Percentiles rank a stretch among this genome's conserved stretches.
Evolutionary conservation across 2,888 invertebrate species (phyloP).

Genomic region (Anodontia alba): DNA sequence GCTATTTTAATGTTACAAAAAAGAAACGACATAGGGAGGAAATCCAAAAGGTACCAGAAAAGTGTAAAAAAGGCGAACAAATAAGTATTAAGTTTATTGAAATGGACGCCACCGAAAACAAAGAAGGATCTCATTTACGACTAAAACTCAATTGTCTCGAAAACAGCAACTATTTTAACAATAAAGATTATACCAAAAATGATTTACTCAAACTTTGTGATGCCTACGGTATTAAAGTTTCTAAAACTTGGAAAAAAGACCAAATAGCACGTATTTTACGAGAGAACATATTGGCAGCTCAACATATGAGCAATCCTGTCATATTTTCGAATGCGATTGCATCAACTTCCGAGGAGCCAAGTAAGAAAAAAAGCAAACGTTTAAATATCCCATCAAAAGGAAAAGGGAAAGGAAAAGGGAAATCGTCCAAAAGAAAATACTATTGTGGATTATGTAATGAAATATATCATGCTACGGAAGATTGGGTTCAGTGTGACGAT

Average conservation of each 20-base stretch:
- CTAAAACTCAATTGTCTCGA: constrained; percentile 26
- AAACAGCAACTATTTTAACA: not conserved
- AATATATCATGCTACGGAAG: not conserved
- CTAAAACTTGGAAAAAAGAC: constrained; percentile 3
- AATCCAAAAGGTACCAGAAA: constrained; percentile 12
- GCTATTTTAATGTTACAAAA: constrained; percentile 19
- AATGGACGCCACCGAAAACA: constrained; percentile 26
- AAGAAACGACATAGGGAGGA: constrained; percentile 45
- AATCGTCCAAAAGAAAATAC: not conserved
- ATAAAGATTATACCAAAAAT: not conserved
- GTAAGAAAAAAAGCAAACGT: not conserved
- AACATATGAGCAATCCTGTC: not conserved
- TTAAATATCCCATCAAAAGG: not conserved
- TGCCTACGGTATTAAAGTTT: not conserved
- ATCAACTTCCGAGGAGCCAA: not conserved
- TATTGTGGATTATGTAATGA: not conserved
- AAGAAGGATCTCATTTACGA: constrained; percentile 31
- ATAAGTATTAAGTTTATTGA: constrained; percentile 21
- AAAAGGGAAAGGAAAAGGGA: not conserved
- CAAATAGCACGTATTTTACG: not conserved
- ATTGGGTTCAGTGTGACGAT: not conserved
- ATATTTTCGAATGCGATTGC: not conserved
- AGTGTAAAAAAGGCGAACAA: not conserved
- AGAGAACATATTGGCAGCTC: not conserved
- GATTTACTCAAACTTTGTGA: not conserved